Conservation (phyloP, 2,797 vertebrate species). For the Manis pentadactyla region DNA sequence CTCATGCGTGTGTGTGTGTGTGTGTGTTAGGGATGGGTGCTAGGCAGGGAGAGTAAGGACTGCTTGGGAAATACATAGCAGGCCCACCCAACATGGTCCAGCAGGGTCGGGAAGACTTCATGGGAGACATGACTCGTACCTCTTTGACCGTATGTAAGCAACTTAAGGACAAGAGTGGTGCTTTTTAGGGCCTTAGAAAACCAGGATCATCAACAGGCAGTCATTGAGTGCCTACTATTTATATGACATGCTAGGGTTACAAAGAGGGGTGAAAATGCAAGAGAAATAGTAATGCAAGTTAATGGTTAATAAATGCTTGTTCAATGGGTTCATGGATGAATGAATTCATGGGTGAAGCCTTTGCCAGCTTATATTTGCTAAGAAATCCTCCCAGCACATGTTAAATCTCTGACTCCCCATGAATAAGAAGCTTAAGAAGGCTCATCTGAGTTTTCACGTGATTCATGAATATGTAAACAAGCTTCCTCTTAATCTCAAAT, state of each 20-base stretch:
- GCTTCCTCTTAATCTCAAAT: slow-evolving; percentile 66
- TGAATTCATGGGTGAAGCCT: neutral
- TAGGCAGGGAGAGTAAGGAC: neutral
- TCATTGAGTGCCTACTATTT: accelerated
- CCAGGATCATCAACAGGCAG: neutral
- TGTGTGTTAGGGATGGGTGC: neutral
- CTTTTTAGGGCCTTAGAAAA: neutral
- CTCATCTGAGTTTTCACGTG: neutral
- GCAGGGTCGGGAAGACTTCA: neutral
- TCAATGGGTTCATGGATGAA: neutral
- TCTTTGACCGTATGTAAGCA: neutral
- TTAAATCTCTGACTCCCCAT: neutral
- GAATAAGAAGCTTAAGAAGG: slow-evolving; percentile 63
- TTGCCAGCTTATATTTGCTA: neutral
- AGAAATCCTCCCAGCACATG: neutral
- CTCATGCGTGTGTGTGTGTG: neutral
- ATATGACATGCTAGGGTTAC: neutral
- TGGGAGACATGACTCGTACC: neutral
- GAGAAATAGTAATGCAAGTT: neutral
- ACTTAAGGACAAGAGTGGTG: neutral
- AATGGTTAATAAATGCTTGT: neutral
- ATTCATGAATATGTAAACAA: slow-evolving; percentile 72
- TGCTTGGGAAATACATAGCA: neutral
- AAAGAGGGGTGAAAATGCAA: neutral
- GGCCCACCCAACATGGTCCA: neutral